These are phyloP conservation scores for Cosmia trapezina DNA, from an alignment of 2,888 invertebrate species.

Conservation along the genomic window DNA sequence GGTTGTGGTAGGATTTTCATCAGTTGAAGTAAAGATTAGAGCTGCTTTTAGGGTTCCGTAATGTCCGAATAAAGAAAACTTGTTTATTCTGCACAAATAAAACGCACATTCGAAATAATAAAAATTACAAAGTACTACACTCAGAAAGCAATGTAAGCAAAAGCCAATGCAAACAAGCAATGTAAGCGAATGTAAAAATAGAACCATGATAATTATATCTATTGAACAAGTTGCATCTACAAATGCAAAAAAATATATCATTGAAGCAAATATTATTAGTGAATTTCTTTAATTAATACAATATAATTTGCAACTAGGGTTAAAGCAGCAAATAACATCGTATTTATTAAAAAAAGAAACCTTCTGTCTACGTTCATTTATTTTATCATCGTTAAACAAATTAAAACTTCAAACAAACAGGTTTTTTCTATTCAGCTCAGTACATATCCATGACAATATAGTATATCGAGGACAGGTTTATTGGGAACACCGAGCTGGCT, in stretches of 20 bases:
- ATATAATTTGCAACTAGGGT: too few species aligned
- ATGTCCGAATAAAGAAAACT: too few species aligned
- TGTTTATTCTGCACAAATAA: too few species aligned
- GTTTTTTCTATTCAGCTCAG: constrained; percentile 11
- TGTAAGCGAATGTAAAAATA: too few species aligned
- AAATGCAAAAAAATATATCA: not conserved
- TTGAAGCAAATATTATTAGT: not conserved
- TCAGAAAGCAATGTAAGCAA: too few species aligned
- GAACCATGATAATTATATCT: not conserved
- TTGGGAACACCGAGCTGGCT: constrained; percentile 66
- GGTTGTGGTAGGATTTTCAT: not conserved
- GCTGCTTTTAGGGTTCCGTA: too few species aligned
- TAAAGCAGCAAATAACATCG: too few species aligned
- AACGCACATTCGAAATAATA: too few species aligned
- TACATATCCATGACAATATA: constrained; percentile 12
- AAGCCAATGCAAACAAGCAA: too few species aligned
- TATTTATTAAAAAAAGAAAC: not conserved
- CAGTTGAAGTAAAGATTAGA: too few species aligned
- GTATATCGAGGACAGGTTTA: constrained; percentile 62
- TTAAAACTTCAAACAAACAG: constrained; percentile 13
- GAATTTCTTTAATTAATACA: not conserved
- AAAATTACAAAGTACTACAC: too few species aligned
- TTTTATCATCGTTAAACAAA: not conserved
- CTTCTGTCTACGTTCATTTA: too few species aligned
- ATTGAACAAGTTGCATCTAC: not conserved